Percentiles rank a stretch among this genome's conserved stretches.
Conservation (phyloP, 1,140 invertebrate genomes). For the Ceratina australensis region DNA sequence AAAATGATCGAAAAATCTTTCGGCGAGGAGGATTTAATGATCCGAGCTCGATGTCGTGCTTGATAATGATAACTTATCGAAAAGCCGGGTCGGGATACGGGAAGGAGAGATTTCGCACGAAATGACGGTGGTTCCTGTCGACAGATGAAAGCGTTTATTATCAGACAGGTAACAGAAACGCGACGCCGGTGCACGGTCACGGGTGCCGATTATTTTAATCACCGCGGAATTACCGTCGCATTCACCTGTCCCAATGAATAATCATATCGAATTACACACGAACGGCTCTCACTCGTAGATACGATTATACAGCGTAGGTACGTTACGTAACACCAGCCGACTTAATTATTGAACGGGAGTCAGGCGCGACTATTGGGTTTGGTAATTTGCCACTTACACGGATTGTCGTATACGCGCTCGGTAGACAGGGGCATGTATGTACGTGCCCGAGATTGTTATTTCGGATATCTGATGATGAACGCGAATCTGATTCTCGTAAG, state of each 20-base stretch:
- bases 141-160: constrained; percentile 56
- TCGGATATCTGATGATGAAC: constrained; percentile 62
- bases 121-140: constrained; percentile 23
- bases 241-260: constrained; percentile 68
- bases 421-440: constrained; percentile 42
- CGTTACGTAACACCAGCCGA: constrained; percentile 63
- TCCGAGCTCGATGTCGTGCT: neutral
- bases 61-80: neutral
- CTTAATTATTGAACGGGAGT: constrained; percentile 67
- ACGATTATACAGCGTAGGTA: constrained; percentile 65
- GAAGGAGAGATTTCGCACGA: neutral
- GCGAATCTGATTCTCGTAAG: constrained; percentile 59
- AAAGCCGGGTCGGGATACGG: neutral
- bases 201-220: constrained; percentile 67
- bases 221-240: constrained; percentile 61
- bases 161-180: constrained; percentile 54
- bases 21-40: too few species aligned
- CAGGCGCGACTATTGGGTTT: constrained; percentile 64
- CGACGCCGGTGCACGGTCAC: constrained; percentile 51
- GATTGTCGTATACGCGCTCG: constrained; percentile 58
- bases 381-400: constrained; percentile 66
- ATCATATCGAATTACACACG: constrained; percentile 69
- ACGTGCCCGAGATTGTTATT: constrained; percentile 62
- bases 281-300: constrained; percentile 64
- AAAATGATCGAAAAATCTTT: neutral